Percentiles rank a stretch among this genome's conserved stretches.
These are phyloP conservation scores for Drosophila pectinifera DNA, from an alignment of 1,140 invertebrate species.

Conservation along the genomic window DNA sequence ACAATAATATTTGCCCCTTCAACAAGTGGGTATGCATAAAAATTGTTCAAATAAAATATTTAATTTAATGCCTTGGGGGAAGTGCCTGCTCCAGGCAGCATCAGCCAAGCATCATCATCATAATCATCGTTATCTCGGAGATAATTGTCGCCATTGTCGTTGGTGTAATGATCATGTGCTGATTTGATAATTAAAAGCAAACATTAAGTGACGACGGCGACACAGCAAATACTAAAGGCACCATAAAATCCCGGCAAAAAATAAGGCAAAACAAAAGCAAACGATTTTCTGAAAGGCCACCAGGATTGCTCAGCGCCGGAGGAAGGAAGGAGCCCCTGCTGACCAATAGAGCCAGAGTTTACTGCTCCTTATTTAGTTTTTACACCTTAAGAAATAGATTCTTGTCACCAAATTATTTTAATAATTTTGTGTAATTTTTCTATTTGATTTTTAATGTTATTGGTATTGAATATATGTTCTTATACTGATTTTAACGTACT, in stretches of 20 bases:
- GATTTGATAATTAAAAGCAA: conserved; percentile 82
- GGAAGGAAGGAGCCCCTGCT: conserved; percentile 41
- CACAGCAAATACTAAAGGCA: conserved; percentile 58
- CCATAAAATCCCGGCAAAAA: conserved; percentile 50
- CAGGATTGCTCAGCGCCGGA: not conserved
- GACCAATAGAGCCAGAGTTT: conserved; percentile 61
- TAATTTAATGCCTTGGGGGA: conserved; percentile 59
- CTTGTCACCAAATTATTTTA: not conserved
- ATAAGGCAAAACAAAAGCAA: conserved; percentile 20
- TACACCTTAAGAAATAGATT: conserved; percentile 7
- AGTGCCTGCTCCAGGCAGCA: conserved; percentile 15
- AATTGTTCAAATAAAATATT: conserved; percentile 53
- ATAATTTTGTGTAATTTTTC: not conserved
- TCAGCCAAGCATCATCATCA: conserved; percentile 16
- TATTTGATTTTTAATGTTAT: not conserved
- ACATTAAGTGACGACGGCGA: conserved; percentile 61
- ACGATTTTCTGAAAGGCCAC: conserved; percentile 33
- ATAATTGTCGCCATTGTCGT: conserved; percentile 62
- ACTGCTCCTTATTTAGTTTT: not conserved
- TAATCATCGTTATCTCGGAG: conserved; percentile 25
- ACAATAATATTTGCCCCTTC: conserved; percentile 45
- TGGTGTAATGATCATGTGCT: conserved; percentile 75
- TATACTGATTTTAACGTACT: not conserved
- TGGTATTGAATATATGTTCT: no score
- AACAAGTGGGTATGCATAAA: conserved; percentile 48